phyloP scores from a whole-genome alignment of 2,888 invertebrate genomes.

The Phlogophora meticulosa region DNA sequence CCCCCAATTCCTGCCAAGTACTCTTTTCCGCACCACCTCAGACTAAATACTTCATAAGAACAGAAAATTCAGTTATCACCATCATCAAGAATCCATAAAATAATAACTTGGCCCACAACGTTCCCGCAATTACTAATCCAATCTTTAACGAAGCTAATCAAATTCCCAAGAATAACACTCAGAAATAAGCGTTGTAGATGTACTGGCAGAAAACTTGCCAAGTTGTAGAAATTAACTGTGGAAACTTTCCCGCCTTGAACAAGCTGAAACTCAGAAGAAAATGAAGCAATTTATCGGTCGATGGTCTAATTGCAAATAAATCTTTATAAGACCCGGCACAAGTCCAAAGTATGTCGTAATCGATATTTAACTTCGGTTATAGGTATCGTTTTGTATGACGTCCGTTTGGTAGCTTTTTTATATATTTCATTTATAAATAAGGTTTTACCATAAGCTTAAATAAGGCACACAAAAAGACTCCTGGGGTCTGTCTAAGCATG shows the following conservation, averaged over 20 bases:
- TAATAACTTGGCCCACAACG: not conserved
- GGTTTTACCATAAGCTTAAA: too few species aligned
- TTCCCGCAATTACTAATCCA: slow-evolving; percentile 27
- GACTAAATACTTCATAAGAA: not conserved
- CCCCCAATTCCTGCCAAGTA: too few species aligned
- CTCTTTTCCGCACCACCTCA: too few species aligned
- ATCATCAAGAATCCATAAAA: not conserved
- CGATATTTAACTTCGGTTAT: slow-evolving; percentile 31
- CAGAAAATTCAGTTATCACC: not conserved
- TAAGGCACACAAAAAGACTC: too few species aligned
- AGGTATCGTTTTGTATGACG: not conserved
- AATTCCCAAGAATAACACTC: slow-evolving; percentile 40
- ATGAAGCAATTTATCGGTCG: slow-evolving; percentile 56
- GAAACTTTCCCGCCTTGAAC: slow-evolving; percentile 50
- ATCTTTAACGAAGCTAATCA: slow-evolving; percentile 25
- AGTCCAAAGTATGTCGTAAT: slow-evolving; percentile 31
- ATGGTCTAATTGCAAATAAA: slow-evolving; percentile 61
- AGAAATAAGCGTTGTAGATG: slow-evolving; percentile 30
- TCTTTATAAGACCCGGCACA: slow-evolving; percentile 36
- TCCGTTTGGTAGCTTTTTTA: slow-evolving; percentile 3
- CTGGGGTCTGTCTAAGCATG: too few species aligned
- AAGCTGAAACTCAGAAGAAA: slow-evolving; percentile 45
- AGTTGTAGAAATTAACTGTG: slow-evolving; percentile 55
- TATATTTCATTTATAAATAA: too few species aligned
- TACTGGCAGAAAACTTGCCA: slow-evolving; percentile 43